phyloP scores from a whole-genome alignment of 2,797 vertebrate genomes.

The Carapus acus region DNA sequence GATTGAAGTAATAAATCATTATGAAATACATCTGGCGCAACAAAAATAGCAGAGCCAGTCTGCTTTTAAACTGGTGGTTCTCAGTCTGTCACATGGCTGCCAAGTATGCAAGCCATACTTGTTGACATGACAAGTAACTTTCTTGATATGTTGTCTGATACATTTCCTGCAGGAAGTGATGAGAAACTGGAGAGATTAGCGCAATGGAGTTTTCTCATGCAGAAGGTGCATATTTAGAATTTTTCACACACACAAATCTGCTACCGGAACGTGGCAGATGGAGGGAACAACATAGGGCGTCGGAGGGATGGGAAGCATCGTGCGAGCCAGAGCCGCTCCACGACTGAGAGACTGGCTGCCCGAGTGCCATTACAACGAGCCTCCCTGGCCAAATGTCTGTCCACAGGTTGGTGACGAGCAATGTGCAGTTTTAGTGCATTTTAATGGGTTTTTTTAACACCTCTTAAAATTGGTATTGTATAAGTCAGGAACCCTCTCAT shows the following conservation, averaged over 20 bases:
- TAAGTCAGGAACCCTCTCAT: background rate
- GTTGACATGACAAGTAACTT: slow-evolving; percentile 16
- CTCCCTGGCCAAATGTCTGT: slow-evolving; percentile 10
- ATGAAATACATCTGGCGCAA: slow-evolving; percentile 14
- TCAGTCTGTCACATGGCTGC: slow-evolving; percentile 11
- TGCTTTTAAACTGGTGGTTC: slow-evolving; percentile 6
- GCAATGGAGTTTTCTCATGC: slow-evolving; percentile 1
- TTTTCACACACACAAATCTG: slow-evolving; percentile 34
- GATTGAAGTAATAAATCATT: slow-evolving; percentile 38
- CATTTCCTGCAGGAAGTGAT: no score
- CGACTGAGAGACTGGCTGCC: slow-evolving; percentile 25
- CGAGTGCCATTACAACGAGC: slow-evolving; percentile 10
- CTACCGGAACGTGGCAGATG: slow-evolving; percentile 45
- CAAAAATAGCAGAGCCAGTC: slow-evolving; percentile 16
- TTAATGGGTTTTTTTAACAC: background rate
- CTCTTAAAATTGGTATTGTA: background rate
- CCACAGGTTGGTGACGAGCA: slow-evolving; percentile 2
- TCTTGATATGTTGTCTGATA: background rate
- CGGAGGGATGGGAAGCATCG: slow-evolving; percentile 44
- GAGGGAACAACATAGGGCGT: slow-evolving; percentile 37
- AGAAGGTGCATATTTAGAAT: slow-evolving; percentile 21
- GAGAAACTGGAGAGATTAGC: background rate
- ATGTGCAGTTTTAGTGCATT: background rate
- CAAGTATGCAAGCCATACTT: slow-evolving; percentile 2
- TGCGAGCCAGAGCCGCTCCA: slow-evolving; percentile 33